Evolutionary conservation across 2,797 vertebrate species (phyloP).

Genomic region (Streptopelia turtur): DNA sequence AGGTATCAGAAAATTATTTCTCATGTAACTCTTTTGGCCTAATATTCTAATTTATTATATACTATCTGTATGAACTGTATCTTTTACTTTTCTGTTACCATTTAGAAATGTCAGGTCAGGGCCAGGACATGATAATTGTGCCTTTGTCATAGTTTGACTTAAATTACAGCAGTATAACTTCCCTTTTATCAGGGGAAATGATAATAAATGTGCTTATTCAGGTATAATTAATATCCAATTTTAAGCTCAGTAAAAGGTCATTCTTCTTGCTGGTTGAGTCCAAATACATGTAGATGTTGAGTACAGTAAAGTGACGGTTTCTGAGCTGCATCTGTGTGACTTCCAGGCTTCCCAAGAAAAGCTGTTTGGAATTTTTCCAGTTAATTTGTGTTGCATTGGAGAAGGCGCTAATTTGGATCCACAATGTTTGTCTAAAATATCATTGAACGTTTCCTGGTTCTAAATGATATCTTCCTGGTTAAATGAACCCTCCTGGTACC

Average conservation of each 20-base stretch:
- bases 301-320: neutral
- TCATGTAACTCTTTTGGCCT: neutral
- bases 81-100: conserved; percentile 16
- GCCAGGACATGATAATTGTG: conserved; percentile 25
- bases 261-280: neutral
- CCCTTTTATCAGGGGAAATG: conserved; percentile 55
- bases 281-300: neutral
- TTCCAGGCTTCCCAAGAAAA: neutral
- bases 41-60: neutral
- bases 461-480: neutral
- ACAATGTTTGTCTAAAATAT: neutral
- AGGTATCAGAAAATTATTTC: neutral
- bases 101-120: conserved; percentile 53
- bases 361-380: neutral
- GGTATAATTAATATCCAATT: conserved; percentile 50
- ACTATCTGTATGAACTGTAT: neutral
- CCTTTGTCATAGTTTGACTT: conserved; percentile 43
- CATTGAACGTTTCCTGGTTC: neutral
- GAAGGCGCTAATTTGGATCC: neutral
- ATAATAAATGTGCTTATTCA: conserved; percentile 59
- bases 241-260: conserved; percentile 3
- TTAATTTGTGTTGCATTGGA: neutral
- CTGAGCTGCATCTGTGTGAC: neutral
- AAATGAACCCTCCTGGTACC: neutral
- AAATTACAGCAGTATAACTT: conserved; percentile 59